Conservation (phyloP, 2,888 invertebrate species). For the Plagodis dolabraria region DNA sequence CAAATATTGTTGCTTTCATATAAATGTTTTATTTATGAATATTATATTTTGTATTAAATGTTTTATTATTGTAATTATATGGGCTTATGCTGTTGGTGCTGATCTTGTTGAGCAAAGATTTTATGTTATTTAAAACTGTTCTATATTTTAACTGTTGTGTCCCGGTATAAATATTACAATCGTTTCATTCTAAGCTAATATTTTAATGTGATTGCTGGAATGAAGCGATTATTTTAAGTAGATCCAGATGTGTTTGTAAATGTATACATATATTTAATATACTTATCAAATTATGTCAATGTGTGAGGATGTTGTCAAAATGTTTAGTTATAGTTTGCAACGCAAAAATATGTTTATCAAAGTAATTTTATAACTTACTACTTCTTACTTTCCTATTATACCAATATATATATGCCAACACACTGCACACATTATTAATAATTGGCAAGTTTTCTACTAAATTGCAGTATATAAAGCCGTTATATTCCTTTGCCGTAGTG, state of each 20-base stretch:
- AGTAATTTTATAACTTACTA: slow-evolving; percentile 40
- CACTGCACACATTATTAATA: slow-evolving; percentile 75
- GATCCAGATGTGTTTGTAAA: slow-evolving; percentile 77
- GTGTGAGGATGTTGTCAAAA: slow-evolving; percentile 54
- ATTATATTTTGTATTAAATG: slow-evolving; percentile 51
- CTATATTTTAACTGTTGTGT: slow-evolving; percentile 12
- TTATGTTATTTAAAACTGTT: slow-evolving; percentile 36
- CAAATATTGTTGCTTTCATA: slow-evolving; percentile 53
- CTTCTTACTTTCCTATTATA: slow-evolving; percentile 39
- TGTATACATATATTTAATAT: slow-evolving; percentile 43
- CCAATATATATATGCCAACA: slow-evolving; percentile 68
- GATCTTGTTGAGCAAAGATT: slow-evolving; percentile 56
- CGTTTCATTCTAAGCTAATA: slow-evolving; percentile 46
- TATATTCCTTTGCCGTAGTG: slow-evolving; percentile 33
- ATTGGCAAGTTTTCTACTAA: slow-evolving; percentile 49
- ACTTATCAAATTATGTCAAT: slow-evolving; percentile 6
- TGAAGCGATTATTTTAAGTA: slow-evolving; percentile 54
- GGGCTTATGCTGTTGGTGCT: slow-evolving; percentile 70
- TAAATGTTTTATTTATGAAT: slow-evolving; percentile 36
- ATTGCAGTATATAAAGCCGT: slow-evolving; percentile 21
- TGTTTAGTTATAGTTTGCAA: slow-evolving; percentile 28
- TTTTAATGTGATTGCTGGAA: slow-evolving; percentile 34
- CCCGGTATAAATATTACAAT: slow-evolving; percentile 26
- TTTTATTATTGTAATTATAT: slow-evolving; percentile 52
- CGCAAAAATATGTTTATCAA: slow-evolving; percentile 15